phyloP scores from a whole-genome alignment of 2,113 vertebrate species.

The Chunga burmeisteri region DNA sequence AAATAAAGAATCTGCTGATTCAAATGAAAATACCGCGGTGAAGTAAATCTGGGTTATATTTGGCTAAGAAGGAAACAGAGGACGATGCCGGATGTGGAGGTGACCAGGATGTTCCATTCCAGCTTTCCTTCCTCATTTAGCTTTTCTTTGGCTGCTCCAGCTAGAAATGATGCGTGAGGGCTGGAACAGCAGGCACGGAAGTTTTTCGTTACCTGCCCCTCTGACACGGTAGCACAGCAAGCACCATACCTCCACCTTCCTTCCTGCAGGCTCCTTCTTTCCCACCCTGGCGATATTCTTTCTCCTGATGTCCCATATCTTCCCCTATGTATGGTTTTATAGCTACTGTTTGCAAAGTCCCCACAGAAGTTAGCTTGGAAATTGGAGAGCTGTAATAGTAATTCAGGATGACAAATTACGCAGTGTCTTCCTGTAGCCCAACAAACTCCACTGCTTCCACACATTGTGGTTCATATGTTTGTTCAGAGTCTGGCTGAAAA shows the following conservation, averaged over 20 bases:
- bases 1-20: neutral
- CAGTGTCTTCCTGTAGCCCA: neutral
- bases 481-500: neutral
- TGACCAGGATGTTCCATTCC: constrained; percentile 54
- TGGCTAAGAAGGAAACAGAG: constrained; percentile 16
- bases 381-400: neutral
- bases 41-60: constrained; percentile 42
- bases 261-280: neutral
- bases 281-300: neutral
- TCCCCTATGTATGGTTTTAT: neutral
- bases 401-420: neutral
- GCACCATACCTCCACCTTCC: neutral
- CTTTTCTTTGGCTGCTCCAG: constrained; percentile 20
- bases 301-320: neutral
- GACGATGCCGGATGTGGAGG: constrained; percentile 17
- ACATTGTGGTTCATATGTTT: neutral
- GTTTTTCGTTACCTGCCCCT: neutral
- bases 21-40: neutral
- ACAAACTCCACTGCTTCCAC: neutral
- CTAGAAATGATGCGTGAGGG: neutral
- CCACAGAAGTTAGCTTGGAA: neutral
- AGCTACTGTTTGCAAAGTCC: neutral
- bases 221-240: neutral
- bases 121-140: constrained; percentile 61
- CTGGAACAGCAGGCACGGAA: neutral